These are phyloP conservation scores for Dasysyrphus tricinctus DNA, from an alignment of 2,888 invertebrate genomes.

Conservation along the genomic window DNA sequence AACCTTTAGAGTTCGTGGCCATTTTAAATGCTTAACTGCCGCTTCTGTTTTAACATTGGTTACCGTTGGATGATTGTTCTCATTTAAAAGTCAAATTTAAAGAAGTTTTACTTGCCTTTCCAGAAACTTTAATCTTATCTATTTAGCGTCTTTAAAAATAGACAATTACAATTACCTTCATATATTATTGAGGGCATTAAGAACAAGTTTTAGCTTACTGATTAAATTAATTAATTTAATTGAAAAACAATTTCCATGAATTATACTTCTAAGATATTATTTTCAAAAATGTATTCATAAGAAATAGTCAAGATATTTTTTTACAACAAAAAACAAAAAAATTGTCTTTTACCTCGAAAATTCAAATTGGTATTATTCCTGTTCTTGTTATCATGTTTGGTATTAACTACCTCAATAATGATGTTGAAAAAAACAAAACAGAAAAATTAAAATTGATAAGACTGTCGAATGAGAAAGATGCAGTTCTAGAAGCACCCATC, in stretches of 20 bases:
- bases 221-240: neutral
- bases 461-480: constrained; percentile 55
- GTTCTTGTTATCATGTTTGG: constrained; percentile 65
- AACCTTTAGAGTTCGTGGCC: no score
- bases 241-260: constrained; percentile 32
- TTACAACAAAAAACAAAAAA: constrained; percentile 1
- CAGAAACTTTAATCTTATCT: no score
- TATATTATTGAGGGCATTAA: neutral
- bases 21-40: no score
- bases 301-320: neutral
- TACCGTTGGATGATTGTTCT: no score
- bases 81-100: no score
- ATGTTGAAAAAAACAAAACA: constrained; percentile 32
- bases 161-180: no score
- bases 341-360: constrained; percentile 11
- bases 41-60: no score
- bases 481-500: neutral
- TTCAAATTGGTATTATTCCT: neutral
- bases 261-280: constrained; percentile 31
- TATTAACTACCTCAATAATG: constrained; percentile 41
- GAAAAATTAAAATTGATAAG: constrained; percentile 55
- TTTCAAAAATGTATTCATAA: constrained; percentile 28
- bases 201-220: neutral
- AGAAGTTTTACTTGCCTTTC: no score
- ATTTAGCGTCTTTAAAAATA: no score